Conservation (phyloP, 2,113 vertebrate genomes). For the Excalfactoria chinensis region DNA sequence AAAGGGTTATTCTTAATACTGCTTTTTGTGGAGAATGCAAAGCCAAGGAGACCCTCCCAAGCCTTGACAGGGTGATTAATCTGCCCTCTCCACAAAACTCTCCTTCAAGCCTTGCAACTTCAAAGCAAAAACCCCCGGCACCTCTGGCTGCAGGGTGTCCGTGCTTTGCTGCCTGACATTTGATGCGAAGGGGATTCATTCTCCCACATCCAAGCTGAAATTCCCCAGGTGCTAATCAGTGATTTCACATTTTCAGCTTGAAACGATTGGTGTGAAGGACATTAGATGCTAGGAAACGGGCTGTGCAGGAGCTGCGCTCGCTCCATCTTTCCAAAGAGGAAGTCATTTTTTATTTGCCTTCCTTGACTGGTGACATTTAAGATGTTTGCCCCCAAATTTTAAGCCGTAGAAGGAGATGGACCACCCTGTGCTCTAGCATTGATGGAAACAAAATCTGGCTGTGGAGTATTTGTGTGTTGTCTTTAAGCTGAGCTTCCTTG, state of each 20-base stretch:
- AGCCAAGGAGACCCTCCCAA: not conserved
- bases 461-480: constrained; percentile 33
- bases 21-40: not conserved
- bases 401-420: not conserved
- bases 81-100: not conserved
- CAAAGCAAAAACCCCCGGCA: constrained; percentile 35
- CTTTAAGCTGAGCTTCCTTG: constrained; percentile 34
- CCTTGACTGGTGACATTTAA: not conserved
- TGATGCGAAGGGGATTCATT: constrained; percentile 58
- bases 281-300: not conserved
- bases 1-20: constrained; percentile 14
- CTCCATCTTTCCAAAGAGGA: not conserved
- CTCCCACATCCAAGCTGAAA: constrained; percentile 58
- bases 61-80: constrained; percentile 53
- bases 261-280: constrained; percentile 21
- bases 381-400: constrained; percentile 26
- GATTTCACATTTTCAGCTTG: constrained; percentile 34
- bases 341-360: constrained; percentile 36
- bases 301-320: not conserved
- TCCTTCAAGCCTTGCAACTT: constrained; percentile 50
- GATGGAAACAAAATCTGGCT: not conserved
- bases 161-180: constrained; percentile 36
- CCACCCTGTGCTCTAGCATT: not conserved
- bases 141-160: constrained; percentile 54
- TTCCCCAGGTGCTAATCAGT: constrained; percentile 44